Conservation (phyloP, 2,888 invertebrate genomes). For the Octodonta nipae region DNA sequence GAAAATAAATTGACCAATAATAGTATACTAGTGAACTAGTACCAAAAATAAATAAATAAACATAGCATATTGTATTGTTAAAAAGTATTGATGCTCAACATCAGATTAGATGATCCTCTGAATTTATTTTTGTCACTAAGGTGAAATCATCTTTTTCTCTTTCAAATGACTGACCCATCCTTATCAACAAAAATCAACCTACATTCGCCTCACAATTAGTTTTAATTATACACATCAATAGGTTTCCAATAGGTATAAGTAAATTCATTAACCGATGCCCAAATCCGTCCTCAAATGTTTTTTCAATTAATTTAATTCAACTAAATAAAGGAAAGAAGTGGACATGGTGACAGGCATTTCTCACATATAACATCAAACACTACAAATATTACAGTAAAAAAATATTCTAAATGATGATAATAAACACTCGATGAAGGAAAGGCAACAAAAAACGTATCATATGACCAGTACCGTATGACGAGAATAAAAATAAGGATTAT, state of each 20-base stretch:
- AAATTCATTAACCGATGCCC: conserved; percentile 8
- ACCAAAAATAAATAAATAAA: too few relatives aligned
- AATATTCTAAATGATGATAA: conserved; percentile 26
- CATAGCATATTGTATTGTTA: too few relatives aligned
- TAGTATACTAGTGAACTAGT: too few relatives aligned
- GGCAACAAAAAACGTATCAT: conserved; percentile 19
- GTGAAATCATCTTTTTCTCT: too few relatives aligned
- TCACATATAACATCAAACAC: conserved; percentile 23
- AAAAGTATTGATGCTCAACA: too few relatives aligned
- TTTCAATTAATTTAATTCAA: conserved; percentile 16
- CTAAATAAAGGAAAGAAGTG: conserved; percentile 9
- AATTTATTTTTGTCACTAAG: too few relatives aligned
- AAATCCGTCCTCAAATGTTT: neutral
- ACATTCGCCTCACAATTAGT: too few relatives aligned
- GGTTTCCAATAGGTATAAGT: conserved; percentile 15
- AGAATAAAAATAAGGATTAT: conserved; percentile 31
- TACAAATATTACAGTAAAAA: conserved; percentile 27
- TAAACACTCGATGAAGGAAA: conserved; percentile 6
- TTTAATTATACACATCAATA: conserved; percentile 17
- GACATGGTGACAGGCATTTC: neutral
- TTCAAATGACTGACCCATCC: too few relatives aligned
- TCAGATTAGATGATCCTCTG: too few relatives aligned
- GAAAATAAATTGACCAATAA: too few relatives aligned
- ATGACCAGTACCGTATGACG: conserved; percentile 37
- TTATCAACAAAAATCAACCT: too few relatives aligned